Conservation (phyloP, 2,797 vertebrate species). For the Thaleichthys pacificus region DNA sequence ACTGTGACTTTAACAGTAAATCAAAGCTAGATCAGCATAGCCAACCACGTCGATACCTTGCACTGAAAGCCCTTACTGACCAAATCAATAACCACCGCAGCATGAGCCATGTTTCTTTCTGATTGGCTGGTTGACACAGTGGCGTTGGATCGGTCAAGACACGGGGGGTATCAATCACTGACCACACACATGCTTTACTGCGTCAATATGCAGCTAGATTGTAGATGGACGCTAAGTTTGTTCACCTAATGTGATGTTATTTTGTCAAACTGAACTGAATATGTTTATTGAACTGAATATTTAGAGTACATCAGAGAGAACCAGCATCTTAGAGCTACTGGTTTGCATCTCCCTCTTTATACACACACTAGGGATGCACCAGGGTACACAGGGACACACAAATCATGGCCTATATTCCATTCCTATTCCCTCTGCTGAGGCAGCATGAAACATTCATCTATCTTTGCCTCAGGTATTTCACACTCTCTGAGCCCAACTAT, state of each 20-base stretch:
- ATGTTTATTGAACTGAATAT: no score
- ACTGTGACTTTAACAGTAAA: no score
- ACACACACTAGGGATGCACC: background rate
- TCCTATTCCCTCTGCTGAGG: background rate
- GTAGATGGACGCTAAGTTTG: background rate
- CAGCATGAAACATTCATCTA: background rate
- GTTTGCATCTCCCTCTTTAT: background rate
- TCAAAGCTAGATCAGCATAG: background rate
- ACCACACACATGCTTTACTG: background rate
- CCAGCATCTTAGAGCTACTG: background rate
- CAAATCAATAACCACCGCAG: background rate
- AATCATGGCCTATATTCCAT: background rate
- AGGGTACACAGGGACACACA: background rate
- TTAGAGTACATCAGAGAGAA: background rate
- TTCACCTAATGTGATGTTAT: background rate
- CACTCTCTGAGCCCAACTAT: background rate
- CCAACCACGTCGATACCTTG: background rate
- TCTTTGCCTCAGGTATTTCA: slow-evolving; percentile 1
- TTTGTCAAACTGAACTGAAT: background rate
- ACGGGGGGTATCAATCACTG: background rate
- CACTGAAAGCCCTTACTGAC: background rate
- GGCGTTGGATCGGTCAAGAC: background rate
- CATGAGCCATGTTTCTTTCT: background rate
- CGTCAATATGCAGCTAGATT: background rate
- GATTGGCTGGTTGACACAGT: background rate